phyloP scores from a whole-genome alignment of 2,113 vertebrate genomes.

The Zootoca vivipara region DNA sequence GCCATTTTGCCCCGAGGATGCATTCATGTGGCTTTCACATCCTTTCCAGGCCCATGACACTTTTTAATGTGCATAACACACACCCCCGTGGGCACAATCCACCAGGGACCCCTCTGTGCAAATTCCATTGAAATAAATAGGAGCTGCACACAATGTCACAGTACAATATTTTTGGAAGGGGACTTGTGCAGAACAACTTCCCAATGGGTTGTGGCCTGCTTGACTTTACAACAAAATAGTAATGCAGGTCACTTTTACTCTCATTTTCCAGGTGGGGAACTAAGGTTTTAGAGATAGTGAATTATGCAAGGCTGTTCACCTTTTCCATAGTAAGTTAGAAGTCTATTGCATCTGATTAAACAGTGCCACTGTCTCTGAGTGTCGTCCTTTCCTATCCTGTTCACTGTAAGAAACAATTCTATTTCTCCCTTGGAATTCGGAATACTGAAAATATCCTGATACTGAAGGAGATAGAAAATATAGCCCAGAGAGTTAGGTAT shows the following conservation, averaged over 20 bases:
- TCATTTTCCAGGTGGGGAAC: neutral
- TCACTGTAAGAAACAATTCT: neutral
- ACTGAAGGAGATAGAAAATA: conserved; percentile 3
- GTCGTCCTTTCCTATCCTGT: neutral
- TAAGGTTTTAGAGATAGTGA: neutral
- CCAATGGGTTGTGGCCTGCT: neutral
- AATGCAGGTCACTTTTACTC: neutral
- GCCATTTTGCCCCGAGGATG: conserved; percentile 63
- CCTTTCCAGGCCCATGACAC: conserved; percentile 23
- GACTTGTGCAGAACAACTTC: neutral
- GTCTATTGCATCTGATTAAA: neutral
- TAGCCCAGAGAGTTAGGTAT: fast-evolving
- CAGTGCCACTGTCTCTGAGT: neutral
- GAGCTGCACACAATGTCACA: neutral
- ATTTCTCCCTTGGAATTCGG: conserved; percentile 6
- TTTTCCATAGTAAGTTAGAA: neutral
- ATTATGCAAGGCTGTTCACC: neutral
- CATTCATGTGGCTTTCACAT: conserved; percentile 61
- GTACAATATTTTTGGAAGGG: neutral
- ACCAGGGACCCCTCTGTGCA: neutral
- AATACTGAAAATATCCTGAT: too few relatives aligned
- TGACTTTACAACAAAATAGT: neutral
- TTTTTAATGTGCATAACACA: conserved; percentile 4
- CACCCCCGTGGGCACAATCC: neutral
- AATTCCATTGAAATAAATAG: neutral